Base-by-base conservation (phyloP, 2,888 invertebrate species). In the Arge pagana region DNA sequence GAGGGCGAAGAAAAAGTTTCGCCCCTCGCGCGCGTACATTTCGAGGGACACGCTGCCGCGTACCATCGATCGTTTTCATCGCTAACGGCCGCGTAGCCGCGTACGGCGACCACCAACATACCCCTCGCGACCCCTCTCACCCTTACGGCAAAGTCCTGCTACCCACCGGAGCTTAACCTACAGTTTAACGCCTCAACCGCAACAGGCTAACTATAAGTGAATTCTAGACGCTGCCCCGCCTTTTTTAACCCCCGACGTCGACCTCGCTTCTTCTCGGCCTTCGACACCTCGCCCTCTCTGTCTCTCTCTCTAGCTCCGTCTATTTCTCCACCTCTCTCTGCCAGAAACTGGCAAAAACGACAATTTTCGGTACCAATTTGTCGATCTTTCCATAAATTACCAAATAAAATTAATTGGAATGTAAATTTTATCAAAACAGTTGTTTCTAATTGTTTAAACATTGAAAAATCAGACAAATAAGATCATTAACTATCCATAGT, bases 161-260 rank as follows among this genome's bases (percentile, higher is more conserved):
- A 2, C 26, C n/a, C 26, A n/a, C n/a, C 26, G 26, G 7, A 26
- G 8, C n/a, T n/a, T 39, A 24, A 23, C 11, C 26, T 23, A 39
- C 39, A 39, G 39, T 39, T 39, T 39, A 39, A 39, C 39, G 39
- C 39, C 39, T 39, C 23, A 15, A 21, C 39, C 39, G 39, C 39
- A 39, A 39, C 39, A 41, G 41, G 41, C 41, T 41, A 41, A 41
- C 41, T 28, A 41, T 41, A 28, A 41, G 16, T 41, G 41, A 26
- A 41, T 41, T 41, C 28, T 24, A 41, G 28, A 16, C 28, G 28
- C 28, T 8, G n/a, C 28, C 28, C 10, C 10, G 10, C 28, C 28
- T 26, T 26, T 26, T 26, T 26, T 3, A 8, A 26, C n/a, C 28
- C 28, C 28, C 28, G 2, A n/a, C 3, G 28, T 26, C n/a, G 0